Evolutionary conservation across 2,797 vertebrate species (phyloP), one percentile per base, ranked within the genome.

Genomic region (Gymnopithys bicolor): DNA sequence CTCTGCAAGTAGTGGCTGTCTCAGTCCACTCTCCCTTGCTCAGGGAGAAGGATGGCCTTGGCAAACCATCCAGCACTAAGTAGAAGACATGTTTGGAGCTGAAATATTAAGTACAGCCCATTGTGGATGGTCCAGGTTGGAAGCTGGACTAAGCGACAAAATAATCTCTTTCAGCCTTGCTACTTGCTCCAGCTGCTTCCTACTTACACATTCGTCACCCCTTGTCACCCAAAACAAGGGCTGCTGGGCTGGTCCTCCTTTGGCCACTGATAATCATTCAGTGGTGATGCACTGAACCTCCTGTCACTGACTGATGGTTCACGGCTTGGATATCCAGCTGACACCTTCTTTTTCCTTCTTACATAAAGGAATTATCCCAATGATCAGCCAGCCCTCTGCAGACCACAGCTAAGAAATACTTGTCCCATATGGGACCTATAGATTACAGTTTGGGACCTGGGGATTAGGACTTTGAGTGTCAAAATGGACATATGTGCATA

Each of bases 401-500:
- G 69, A 28, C 22, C 59, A n/a, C 8, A 17, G 53, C 62, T 35
- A 49, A 59, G 60, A 41, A 63, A 41, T 24, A 8, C 48, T 49
- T 43, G 19, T n/a, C 19, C 48, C 0, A 0, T 4, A 2, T 11
- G 16, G 32, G 19, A 51, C 28, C 69, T 35, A 2, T 8, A 78
- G 68, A 24, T 17, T 70, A 19, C 35, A 64, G 37, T 12, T n/a
- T 84, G 87, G 46, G 58, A 66, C 22, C 6, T 68, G 62, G 33
- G 39, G 25, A n/a, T 74, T 71, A 33, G 51, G 27, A 10, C 17
- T 52, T 13, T 35, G 58, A 71, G 48, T 41, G 13, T 49, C 37
- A 69, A 27, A 43, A 32, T 30, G 4, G 7, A 7, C 33, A 63
- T 4, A 3, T 33, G 28, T 76, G 43, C 55, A 30, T 33, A 4